Evolutionary conservation across 2,888 invertebrate genomes (phyloP), one percentile per base, ranked within the genome.

Genomic region (Dione vanillae): DNA sequence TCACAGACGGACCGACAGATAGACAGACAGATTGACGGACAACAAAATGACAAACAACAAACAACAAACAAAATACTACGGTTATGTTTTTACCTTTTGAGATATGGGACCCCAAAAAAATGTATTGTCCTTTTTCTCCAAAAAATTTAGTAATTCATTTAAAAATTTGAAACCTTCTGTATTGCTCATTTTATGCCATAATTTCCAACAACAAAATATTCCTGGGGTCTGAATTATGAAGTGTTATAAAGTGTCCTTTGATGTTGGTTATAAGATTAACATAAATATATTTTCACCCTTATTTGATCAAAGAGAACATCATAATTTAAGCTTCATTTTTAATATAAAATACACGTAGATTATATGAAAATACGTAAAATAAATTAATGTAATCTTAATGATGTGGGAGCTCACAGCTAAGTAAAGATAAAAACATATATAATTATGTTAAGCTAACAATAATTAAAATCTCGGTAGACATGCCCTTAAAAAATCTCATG

Each of bases 161-260:
- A 19, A 52, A 14, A 52, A 52, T 27, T 7, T 14, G 5, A 14
- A 52, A 27, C 20, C 19, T 12, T 52, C 27, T 52, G 8, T 35
- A 8, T 54, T n/a, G n/a, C n/a, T n/a, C n/a, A n/a, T n/a, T n/a
- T n/a, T n/a, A n/a, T n/a, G n/a, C n/a, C n/a, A n/a, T n/a, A n/a
- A n/a, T n/a, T 35, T 14, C 8, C 14, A 35, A 35, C n/a, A 54
- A n/a, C n/a, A 35, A 9, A 54, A 54, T 10, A 35, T 52, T 12
- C 7, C 8, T 9, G 35, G n/a, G n/a, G 27, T 8, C 35, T 37
- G 37, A 54, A 16, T 37, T 37, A 54, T 37, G 37, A 10, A n/a
- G n/a, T n/a, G n/a, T n/a, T n/a, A n/a, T n/a, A n/a, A 35, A 54
- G 35, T 54, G 37, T 16, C n/a, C 35, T 54, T 54, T 54, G 54